Percentiles rank a stretch among this genome's conserved stretches.
phyloP scores from a whole-genome alignment of 1,140 invertebrate species.

The Temnothorax nylanderi region DNA sequence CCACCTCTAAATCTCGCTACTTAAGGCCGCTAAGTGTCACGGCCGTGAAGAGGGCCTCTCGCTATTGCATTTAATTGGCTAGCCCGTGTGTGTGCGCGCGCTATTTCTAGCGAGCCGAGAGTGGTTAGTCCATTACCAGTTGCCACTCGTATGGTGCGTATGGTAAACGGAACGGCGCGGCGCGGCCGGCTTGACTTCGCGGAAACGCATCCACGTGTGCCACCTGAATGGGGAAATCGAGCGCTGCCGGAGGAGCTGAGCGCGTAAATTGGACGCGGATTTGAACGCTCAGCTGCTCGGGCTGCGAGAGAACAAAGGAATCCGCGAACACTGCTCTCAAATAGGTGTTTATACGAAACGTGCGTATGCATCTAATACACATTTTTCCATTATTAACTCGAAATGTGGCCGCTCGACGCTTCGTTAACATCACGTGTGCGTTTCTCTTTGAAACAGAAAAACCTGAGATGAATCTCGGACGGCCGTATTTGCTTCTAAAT shows the following conservation, averaged over 20 bases:
- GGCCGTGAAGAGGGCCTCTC: conserved; percentile 69
- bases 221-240: conserved; percentile 40
- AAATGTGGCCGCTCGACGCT: not conserved
- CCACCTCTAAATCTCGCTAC: conserved; percentile 84
- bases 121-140: conserved; percentile 35
- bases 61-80: conserved; percentile 83
- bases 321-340: not conserved
- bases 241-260: not conserved
- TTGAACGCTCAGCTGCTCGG: too few relatives aligned
- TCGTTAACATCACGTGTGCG: not conserved
- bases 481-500: not conserved
- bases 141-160: not conserved
- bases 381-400: not conserved
- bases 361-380: not conserved
- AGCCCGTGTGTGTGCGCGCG: conserved; percentile 73
- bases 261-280: conserved; percentile 29
- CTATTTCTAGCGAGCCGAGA: conserved; percentile 77
- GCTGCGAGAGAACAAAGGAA: not conserved
- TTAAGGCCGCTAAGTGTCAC: conserved; percentile 81
- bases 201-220: conserved; percentile 18
- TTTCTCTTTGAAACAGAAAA: not conserved
- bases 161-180: not conserved
- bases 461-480: not conserved
- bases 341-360: not conserved
- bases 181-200: conserved; percentile 2